Evolutionary conservation across 2,113 vertebrate species (phyloP).

Genomic region (Ceratotherium simum): DNA sequence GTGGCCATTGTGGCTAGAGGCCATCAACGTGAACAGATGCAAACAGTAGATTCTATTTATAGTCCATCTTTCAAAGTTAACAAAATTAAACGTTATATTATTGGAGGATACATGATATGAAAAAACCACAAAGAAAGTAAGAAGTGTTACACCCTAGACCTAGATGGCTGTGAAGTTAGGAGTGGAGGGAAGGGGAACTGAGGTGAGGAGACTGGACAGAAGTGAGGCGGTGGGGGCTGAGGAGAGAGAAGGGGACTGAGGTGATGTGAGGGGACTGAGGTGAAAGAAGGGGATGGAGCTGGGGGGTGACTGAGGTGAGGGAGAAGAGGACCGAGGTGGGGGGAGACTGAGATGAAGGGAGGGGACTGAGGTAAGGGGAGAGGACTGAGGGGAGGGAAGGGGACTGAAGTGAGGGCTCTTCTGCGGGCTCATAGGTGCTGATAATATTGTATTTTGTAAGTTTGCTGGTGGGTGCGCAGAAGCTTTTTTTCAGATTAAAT

Average conservation of each 20-base stretch:
- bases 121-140: slow-evolving; percentile 6
- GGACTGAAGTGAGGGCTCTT: not conserved
- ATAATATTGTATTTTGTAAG: not conserved
- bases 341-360: no score
- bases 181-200: no score
- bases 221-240: no score
- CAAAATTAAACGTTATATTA: not conserved
- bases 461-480: not conserved
- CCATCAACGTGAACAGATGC: not conserved
- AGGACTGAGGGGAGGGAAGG: no score
- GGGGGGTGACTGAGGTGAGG: no score
- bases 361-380: not conserved
- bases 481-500: not conserved
- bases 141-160: not conserved
- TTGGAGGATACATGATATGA: not conserved
- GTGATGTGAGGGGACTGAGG: no score
- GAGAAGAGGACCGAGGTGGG: no score
- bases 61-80: not conserved
- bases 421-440: not conserved
- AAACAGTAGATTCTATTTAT: not conserved
- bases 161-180: not conserved
- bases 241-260: no score
- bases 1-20: not conserved
- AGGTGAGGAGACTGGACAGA: not conserved
- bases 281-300: no score